Conservation (phyloP, 2,888 invertebrate genomes). For the Brenthis hecate region DNA sequence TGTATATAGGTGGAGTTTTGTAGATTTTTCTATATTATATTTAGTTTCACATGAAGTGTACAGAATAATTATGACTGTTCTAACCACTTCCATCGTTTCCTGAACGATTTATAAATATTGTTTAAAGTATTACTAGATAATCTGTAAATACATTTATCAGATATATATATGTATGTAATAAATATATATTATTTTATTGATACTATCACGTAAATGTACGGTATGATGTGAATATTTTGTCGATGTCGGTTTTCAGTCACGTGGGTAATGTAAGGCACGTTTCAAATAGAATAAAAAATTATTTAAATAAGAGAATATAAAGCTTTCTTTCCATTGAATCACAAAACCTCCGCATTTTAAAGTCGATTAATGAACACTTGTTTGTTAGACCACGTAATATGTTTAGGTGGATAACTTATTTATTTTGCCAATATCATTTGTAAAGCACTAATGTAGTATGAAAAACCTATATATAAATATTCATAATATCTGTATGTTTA, state of each 20-base stretch:
- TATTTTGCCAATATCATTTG: conserved; percentile 14
- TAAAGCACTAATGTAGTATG: conserved; percentile 7
- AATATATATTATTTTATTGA: conserved; percentile 47
- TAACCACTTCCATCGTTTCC: conserved; percentile 62
- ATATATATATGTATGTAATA: conserved; percentile 63
- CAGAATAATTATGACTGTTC: conserved; percentile 74
- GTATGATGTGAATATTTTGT: conserved; percentile 33
- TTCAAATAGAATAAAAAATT: conserved; percentile 19
- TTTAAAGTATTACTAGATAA: conserved; percentile 81
- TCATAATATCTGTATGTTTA: conserved; percentile 13
- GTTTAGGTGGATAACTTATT: conserved; percentile 5
- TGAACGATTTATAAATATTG: conserved; percentile 74
- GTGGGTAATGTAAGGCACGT: conserved; percentile 35
- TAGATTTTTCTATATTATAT: conserved; percentile 72
- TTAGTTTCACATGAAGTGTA: conserved; percentile 75
- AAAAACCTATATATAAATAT: conserved; percentile 7
- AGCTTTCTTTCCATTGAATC: conserved; percentile 17
- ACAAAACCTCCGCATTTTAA: conserved; percentile 4
- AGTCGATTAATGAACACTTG: not conserved
- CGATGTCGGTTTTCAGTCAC: conserved; percentile 39
- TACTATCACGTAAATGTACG: conserved; percentile 41
- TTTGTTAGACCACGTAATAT: conserved; percentile 10
- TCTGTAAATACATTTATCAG: conserved; percentile 75
- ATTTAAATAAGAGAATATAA: conserved; percentile 13
- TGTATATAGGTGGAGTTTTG: conserved; percentile 77